Evolutionary conservation across 1,140 invertebrate genomes (phyloP), one percentile per base, ranked within the genome.

Genomic region (Orius laevigatus): DNA sequence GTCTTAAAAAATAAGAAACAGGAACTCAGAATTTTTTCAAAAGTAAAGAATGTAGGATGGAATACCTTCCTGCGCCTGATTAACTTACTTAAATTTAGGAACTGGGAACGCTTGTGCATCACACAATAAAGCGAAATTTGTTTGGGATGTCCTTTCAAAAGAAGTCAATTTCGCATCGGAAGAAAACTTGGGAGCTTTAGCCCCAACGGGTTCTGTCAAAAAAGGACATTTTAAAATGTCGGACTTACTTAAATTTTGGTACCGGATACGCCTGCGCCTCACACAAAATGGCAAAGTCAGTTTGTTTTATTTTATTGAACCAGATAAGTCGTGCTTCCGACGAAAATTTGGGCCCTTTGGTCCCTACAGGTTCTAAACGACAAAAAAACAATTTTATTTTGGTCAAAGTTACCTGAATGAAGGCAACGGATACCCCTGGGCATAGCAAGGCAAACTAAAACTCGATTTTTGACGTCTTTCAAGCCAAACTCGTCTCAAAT

Each of bases 141-240:
- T n/a, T n/a, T n/a, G n/a, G n/a, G n/a, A n/a, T n/a, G 14, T 33
- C 1, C 18, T 19, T 12, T 49, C 48, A 42, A 49, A 33, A 1
- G 35, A 16, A 55, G 58, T 57, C 52, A 49, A 46, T 45, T 56
- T 55, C 15, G 45, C 32, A 54, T 76, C 70, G 48, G 72, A 73
- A 34, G 76, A 66, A 57, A 83, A 75, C 47, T 75, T 72, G 9
- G 78, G 78, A 38, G 75, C 71, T 67, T 78, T 79, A 54, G 77
- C 74, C 55, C 77, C 75, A 51, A 83, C 71, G 5, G 80, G 79
- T 63, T 84, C 80, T 78, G 54, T 48, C 31, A 14, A 48, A 49
- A 46, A 48, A 33, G 6, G 2, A 14, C 18, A 34, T 36, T 35
- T 35, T 20, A 5, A 12, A 25, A 39, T 43, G 11, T 15, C 14